These are phyloP conservation scores for Protodeltote pygarga DNA, from an alignment of 2,888 invertebrate species.

Conservation along the genomic window DNA sequence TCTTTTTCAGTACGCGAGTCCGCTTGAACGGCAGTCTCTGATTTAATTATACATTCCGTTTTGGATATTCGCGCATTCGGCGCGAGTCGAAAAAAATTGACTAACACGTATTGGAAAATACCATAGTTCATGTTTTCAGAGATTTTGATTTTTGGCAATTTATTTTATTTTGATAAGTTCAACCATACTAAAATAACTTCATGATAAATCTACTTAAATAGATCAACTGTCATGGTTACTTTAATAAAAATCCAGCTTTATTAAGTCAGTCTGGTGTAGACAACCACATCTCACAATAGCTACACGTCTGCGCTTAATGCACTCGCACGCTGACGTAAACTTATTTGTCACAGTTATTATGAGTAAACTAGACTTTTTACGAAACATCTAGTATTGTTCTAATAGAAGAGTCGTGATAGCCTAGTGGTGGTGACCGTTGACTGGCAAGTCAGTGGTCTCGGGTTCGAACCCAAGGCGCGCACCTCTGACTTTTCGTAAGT, in stretches of 20 bases:
- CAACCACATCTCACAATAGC: constrained; percentile 14
- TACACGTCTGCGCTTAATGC: constrained; percentile 16
- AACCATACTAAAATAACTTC: background rate
- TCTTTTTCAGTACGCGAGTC: constrained; percentile 22
- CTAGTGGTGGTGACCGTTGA: no score
- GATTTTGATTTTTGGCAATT: background rate
- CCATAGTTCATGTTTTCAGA: no score
- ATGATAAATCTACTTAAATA: background rate
- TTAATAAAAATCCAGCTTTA: constrained; percentile 4
- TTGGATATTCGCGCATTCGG: constrained; percentile 7
- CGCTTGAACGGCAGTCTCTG: constrained; percentile 22
- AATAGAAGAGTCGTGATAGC: no score
- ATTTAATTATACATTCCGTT: constrained; percentile 35
- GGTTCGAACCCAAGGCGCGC: no score
- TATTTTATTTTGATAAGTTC: background rate
- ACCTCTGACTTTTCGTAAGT: no score
- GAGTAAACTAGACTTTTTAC: no score
- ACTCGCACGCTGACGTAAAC: background rate
- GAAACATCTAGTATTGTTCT: no score
- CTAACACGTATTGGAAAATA: constrained; percentile 4
- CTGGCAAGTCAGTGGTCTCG: no score
- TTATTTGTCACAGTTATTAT: background rate
- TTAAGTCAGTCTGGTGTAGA: constrained; percentile 1
- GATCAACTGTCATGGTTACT: no score
- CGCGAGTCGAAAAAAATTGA: constrained; percentile 20